Conservation (phyloP, 1,140 invertebrate genomes). For the Trachymyrmex septentrionalis region DNA sequence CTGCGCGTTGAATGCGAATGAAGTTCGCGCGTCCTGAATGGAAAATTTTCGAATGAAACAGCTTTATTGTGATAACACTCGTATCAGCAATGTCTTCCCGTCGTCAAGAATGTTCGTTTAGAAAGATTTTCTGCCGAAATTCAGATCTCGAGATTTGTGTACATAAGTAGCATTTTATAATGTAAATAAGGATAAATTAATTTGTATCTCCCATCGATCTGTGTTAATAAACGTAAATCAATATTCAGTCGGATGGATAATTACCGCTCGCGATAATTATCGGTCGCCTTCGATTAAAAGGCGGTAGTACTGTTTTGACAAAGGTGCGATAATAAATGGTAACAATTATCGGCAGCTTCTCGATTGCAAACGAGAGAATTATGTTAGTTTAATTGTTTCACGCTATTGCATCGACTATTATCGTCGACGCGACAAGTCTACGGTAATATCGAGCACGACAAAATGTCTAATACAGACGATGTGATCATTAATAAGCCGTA, state of each 20-base stretch:
- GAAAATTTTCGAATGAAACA: neutral
- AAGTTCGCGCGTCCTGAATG: neutral
- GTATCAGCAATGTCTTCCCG: no score
- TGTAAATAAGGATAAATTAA: conserved; percentile 21
- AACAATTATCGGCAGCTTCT: conserved; percentile 28
- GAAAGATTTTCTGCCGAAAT: neutral
- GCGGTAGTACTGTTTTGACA: neutral
- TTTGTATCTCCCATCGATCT: conserved; percentile 24
- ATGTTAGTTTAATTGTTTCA: neutral
- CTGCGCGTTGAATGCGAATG: conserved; percentile 13
- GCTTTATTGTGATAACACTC: conserved; percentile 9
- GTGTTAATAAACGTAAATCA: conserved; percentile 39
- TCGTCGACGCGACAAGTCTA: neutral
- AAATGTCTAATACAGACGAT: neutral
- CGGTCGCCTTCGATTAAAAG: neutral
- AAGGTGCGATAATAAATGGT: conserved; percentile 13
- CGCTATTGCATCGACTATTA: neutral
- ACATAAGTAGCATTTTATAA: conserved; percentile 12
- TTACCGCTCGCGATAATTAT: neutral
- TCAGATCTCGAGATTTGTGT: conserved; percentile 34
- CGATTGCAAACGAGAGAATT: neutral
- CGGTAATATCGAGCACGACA: neutral
- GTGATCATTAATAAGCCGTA: neutral
- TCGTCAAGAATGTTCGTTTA: neutral
- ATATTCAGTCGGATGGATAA: conserved; percentile 13